Evolutionary conservation across 2,113 vertebrate species (phyloP), one percentile per base, ranked within the genome.

Genomic region (Platichthys stellatus): DNA sequence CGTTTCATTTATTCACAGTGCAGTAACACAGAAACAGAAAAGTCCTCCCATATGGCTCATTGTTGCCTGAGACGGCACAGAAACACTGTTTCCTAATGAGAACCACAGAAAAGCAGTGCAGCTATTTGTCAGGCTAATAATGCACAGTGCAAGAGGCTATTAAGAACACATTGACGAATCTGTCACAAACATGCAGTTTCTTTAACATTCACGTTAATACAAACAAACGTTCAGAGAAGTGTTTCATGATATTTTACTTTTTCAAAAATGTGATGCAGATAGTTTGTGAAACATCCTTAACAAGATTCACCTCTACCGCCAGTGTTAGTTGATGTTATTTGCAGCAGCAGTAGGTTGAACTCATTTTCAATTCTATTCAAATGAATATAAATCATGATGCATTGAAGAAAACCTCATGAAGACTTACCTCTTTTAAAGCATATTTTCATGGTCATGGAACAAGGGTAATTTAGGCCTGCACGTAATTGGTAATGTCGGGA

Each of bases 111-210:
- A 63, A 51, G 26, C 61, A 60, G 24, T 38, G 15, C 40, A 12
- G 66, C 40, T 6, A 63, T 81, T 66, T 53, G 23, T 77, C 74
- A 62, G 13, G 61, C 20, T 77, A 74, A 80, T 73, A 77, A 85
- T 0, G 49, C 35, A 13, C 53, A 31, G 17, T 31, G 68, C 74
- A 45, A 45, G n/a, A 66, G 47, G 53, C 72, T 35, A 18, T 40
- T 64, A 28, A 45, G 20, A 65, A 23, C 21, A 31, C 31, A 2
- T 0, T 26, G 62, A 53, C 24, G 1, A 13, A 57, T 49, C 3
- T 9, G 35, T 26, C 56, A 26, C 15, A 17, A n/a, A 47, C 14
- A 1, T 2, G 63, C 53, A 38, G 21, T 54, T 66, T 54, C 24
- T 17, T 43, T 5, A 76, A 63, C 59, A 21, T 18, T 54, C 21